Evolutionary conservation across 2,888 invertebrate genomes (phyloP), one percentile per base, ranked within the genome.

Genomic region (Cryptocheilus praepositus): DNA sequence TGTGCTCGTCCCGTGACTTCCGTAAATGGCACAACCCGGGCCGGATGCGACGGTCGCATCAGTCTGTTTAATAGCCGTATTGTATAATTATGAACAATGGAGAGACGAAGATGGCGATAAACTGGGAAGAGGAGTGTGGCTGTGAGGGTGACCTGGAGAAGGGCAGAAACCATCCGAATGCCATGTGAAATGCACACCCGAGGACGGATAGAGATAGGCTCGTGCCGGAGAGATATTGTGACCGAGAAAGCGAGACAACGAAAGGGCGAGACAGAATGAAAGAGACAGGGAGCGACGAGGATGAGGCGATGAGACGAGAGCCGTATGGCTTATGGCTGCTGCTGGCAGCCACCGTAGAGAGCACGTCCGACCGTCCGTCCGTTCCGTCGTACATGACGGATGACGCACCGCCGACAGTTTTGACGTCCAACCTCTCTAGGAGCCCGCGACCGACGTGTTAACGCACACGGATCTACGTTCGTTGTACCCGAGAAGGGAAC

Each of bases 1-100:
- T 77, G 80, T 81, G 80, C 73, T 80, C 76, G 77, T 74, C 75
- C 77, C 71, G 70, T 73, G 76, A 83, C 79, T 85, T 85, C 83
- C 85, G 83, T 86, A 86, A 86, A 85, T 86, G 85, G 81, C 77
- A 82, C 75, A 78, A 70, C 70, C 74, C 76, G 70, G 80, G 81
- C 84, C 86, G 88, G 88, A 88, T 86, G 83, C 83, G 80, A 82
- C 79, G 86, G 85, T 88, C 88, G 86, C 87, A 88, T 88, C 88
- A 87, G 87, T 87, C 86, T 87, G 88, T 87, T 88, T 87, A 88
- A 88, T 87, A 88, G 88, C 86, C 86, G 88, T 87, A 88, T 88
- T 88, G 88, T 88, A 88, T 87, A 88, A 88, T 88, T 88, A 87
- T 85, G 87, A 86, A 88, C 88, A 88, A 88, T 88, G 81, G 82